Evolutionary conservation across 2,113 vertebrate genomes (phyloP), one percentile per base, ranked within the genome.

Genomic region (Ochotona princeps): DNA sequence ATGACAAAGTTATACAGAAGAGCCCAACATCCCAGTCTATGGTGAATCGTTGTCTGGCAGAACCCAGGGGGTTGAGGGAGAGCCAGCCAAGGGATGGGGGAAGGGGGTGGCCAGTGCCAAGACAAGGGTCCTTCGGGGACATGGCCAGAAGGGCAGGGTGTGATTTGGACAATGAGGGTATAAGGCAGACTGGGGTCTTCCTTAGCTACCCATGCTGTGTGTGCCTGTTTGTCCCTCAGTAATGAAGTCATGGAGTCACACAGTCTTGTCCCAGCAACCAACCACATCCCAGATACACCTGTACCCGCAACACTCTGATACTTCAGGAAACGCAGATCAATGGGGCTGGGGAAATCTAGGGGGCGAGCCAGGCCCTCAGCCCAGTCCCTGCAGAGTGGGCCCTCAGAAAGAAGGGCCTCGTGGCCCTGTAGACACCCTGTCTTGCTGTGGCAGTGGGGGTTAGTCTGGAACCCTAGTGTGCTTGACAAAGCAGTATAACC

Each of bases 181-280:
- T 76, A 78, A 94, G 69, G 38, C 28, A 83, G 49, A 51, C 83
- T 81, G 83, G 57, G 65, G 89, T 74, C 49, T 60, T 60, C 30
- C 35, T 23, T 60, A 69, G 86, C 83, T 14, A 49, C 8, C 51
- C 30, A 21, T 87, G n/a, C n/a, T 1, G 0, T 35, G 73, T 20
- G 13, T 4, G 11, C 30, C 30, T 0, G 0, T 35, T 28, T 26
- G 6, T 30, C 57, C 14, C 47, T 83, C 14, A 35, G 26, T 54
- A 38, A 61, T 65, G 78, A 79, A 49, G 4, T 12, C 4, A 4
- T 7, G n/a, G 54, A 57, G 54, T 57, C 54, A 17, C 54, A 44
- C 54, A 57, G 14, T 28, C 44, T 63, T 61, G 73, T 72, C 35
- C 66, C 26, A 88, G 78, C 9, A 79, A 83, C 76, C 76, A 17